phyloP scores from a whole-genome alignment of 2,797 vertebrate genomes.

The Tangara arthus region DNA sequence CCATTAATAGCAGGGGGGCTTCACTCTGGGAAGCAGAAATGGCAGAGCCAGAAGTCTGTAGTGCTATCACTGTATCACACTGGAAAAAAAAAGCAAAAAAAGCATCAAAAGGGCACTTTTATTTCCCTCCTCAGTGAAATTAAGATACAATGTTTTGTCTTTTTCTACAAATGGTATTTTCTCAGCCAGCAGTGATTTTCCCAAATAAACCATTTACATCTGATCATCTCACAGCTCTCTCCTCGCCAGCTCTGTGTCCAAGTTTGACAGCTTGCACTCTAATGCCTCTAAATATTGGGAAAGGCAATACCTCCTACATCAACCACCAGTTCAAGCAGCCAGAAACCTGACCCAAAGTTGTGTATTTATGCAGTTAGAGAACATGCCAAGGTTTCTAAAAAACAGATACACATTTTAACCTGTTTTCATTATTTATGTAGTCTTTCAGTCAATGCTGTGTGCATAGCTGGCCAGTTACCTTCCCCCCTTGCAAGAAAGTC shows the following conservation, averaged over 20 bases:
- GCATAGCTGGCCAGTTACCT: not conserved
- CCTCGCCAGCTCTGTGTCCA: fast-evolving
- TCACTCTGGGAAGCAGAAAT: not conserved
- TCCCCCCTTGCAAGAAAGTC: not conserved
- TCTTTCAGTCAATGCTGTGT: not conserved
- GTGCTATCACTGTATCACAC: not conserved
- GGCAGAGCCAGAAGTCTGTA: not conserved
- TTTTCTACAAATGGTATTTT: not conserved
- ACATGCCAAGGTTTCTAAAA: not conserved
- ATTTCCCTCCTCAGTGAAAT: not conserved
- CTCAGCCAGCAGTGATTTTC: not conserved
- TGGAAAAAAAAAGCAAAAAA: not conserved
- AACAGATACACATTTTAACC: not conserved
- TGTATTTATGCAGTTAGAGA: not conserved
- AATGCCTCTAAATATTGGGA: not conserved
- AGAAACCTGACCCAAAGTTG: not conserved
- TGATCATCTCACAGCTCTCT: not conserved
- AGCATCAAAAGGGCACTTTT: not conserved
- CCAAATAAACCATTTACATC: not conserved
- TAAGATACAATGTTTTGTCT: not conserved
- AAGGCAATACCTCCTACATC: not conserved
- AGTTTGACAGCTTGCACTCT: not conserved
- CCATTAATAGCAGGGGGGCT: not conserved
- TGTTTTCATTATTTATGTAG: not conserved
- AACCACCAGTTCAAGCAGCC: not conserved